Evolutionary conservation across 2,797 vertebrate genomes (phyloP), one percentile per base, ranked within the genome.

Genomic region (Margarornis squamiger): DNA sequence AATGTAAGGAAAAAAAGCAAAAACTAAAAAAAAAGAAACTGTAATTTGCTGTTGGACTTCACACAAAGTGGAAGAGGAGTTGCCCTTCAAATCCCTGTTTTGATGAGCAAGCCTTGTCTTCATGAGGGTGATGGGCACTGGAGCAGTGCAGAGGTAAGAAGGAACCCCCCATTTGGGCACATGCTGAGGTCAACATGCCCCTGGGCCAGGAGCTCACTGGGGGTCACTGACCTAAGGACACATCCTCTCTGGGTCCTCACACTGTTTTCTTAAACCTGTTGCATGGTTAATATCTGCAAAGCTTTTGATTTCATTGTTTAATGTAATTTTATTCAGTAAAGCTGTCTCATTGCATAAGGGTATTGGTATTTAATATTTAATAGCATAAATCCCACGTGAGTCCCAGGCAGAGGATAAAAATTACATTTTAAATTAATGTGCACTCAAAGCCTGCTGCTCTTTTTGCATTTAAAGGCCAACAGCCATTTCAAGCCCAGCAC

Each of bases 321-420:
- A 95, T 88, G 46, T 82, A 63, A 93, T 94, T 93, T 91, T 77
- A 96, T 94, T 96, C 94, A 95, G 46, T 94, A 85, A 96, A 93
- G 72, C 76, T 92, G 85, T 83, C 80, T 86, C 71, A 20, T 91
- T 94, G 83, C 92, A 90, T 86, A 96, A 97, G 97, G 94, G 93
- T 95, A 94, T 95, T 91, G 88, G 84, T 95, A 96, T 97, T 97
- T 97, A 97, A 96, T 97, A 96, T 96, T 97, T 97, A 95, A 96
- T 95, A 79, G 86, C 88, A 61, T 63, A 92, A 97, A 93, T 97
- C 95, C 95, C 96, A 82, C 30, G 8, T 93, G 96, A 92, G 88
- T 89, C 71, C 79, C 61, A 66, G 90, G 88, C 87, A 92, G 81
- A 86, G 88, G 74, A 94, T 89, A 93, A 84, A 96, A 96, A 96